These are phyloP conservation scores for Thalassoma bifasciatum DNA, from an alignment of 2,113 vertebrate genomes.

Conservation along the genomic window DNA sequence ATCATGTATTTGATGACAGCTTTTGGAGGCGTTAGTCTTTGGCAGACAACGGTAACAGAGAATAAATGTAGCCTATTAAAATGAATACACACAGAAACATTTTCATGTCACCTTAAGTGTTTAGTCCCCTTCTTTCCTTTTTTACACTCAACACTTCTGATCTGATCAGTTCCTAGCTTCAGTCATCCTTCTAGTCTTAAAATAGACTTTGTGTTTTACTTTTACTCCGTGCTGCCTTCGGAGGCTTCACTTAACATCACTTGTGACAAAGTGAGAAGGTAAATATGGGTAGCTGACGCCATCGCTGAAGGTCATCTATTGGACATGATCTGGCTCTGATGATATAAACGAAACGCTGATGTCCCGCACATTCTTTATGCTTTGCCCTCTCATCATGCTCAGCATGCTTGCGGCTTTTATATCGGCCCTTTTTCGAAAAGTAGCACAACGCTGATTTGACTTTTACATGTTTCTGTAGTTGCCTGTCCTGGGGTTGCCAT, in stretches of 20 bases:
- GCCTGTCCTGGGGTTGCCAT: constrained; percentile 86
- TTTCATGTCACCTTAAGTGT: constrained; percentile 60
- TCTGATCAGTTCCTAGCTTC: constrained; percentile 37
- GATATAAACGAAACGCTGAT: constrained; percentile 64
- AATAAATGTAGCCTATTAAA: background rate
- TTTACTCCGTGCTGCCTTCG: constrained; percentile 80
- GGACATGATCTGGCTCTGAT: constrained; percentile 70
- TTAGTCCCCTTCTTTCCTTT: constrained; percentile 19
- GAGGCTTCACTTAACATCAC: constrained; percentile 80
- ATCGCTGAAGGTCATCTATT: constrained; percentile 74
- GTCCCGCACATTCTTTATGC: constrained; percentile 67
- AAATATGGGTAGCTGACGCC: constrained; percentile 77
- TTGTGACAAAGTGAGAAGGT: constrained; percentile 79
- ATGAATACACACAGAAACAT: constrained; percentile 27
- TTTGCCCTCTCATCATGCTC: constrained; percentile 74
- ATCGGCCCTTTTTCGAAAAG: constrained; percentile 1
- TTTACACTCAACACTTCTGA: constrained; percentile 4
- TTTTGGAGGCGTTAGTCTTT: constrained; percentile 88
- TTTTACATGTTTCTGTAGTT: constrained; percentile 68
- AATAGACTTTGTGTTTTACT: constrained; percentile 81
- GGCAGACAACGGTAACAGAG: constrained; percentile 87
- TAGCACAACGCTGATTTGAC: constrained; percentile 14
- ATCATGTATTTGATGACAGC: constrained; percentile 90
- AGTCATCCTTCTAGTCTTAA: constrained; percentile 64
- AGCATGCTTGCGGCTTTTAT: constrained; percentile 73